These are phyloP conservation scores for Tylochromis polylepis DNA, from an alignment of 2,113 vertebrate species.

Conservation along the genomic window DNA sequence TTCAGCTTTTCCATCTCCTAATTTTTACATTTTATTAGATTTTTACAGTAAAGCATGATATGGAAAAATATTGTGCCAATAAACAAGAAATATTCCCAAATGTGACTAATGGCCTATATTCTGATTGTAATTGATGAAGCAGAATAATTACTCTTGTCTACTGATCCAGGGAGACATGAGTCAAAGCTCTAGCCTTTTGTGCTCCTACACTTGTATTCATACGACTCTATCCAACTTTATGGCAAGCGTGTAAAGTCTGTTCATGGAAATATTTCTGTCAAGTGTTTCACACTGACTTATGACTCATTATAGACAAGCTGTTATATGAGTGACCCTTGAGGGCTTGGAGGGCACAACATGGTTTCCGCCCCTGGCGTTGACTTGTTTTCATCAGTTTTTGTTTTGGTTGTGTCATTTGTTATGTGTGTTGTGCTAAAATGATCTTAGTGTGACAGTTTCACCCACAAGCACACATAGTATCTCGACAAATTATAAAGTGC, in stretches of 20 bases:
- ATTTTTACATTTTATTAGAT: not conserved
- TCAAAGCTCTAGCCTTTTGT: constrained; percentile 17
- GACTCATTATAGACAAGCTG: constrained; percentile 23
- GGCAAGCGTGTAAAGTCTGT: not conserved
- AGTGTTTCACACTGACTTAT: constrained; percentile 1
- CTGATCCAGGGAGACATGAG: constrained; percentile 25
- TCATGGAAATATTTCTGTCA: constrained; percentile 9
- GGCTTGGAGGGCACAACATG: not conserved
- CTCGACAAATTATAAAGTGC: not conserved
- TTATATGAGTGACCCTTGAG: not conserved
- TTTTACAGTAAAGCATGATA: not conserved
- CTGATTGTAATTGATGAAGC: not conserved
- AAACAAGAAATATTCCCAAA: not conserved
- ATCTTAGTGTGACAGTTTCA: not conserved
- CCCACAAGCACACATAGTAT: constrained; percentile 10
- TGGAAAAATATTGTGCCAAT: not conserved
- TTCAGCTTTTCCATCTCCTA: not conserved
- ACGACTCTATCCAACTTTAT: constrained; percentile 21
- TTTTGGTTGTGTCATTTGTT: constrained; percentile 3
- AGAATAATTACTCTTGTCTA: constrained; percentile 20
- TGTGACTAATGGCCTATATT: constrained; percentile 28
- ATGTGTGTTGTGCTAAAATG: not conserved
- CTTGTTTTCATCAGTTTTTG: constrained; percentile 7
- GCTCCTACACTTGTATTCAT: not conserved
- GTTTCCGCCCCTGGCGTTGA: not conserved